Evolutionary conservation across 2,113 vertebrate genomes (phyloP), one percentile per base, ranked within the genome.

Genomic region (Lepus europaeus): DNA sequence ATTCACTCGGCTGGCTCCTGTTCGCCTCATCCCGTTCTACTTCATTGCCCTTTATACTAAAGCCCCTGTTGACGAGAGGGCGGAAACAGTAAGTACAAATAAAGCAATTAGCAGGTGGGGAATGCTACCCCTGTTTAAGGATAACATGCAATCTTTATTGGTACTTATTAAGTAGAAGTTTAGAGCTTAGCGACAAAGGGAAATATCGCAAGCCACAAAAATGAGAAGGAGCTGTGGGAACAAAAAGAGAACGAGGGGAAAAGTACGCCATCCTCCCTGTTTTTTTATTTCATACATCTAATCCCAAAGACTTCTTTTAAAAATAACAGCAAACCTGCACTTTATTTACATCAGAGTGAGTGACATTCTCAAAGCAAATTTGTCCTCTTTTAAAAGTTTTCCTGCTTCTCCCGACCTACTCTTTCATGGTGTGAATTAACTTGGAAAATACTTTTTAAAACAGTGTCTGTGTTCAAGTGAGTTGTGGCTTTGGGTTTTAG

Each of bases 21-120:
- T 97, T 98, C 96, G 97, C 98, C 97, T 98, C 96, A 96, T 98
- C 98, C 97, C 97, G 98, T 98, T 99, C 98, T 98, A 98, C 98
- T 98, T 98, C 98, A 98, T 91, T 98, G 98, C 98, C 98, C 98
- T 99, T 99, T 98, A 98, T 98, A 97, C 98, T 98, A 98, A 98
- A 99, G 98, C 98, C 97, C 98, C 97, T 98, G 98, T 98, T 98
- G 98, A 98, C 95, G 97, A 98, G 97, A 98, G 97, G 98, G 98
- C 97, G 97, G 98, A 98, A 98, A 98, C 98, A 98, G 97, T 96
- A 97, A 98, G 97, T 97, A 98, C 97, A 98, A 98, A 98, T 97
- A 98, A 98, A 98, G 98, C 98, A 98, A 99, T 99, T 98, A 99
- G 98, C 98, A 98, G 98, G 98, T 98, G 98, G 94, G 97, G 97